phyloP scores from a whole-genome alignment of 2,797 vertebrate genomes.

The Pipistrellus pipistrellus region DNA sequence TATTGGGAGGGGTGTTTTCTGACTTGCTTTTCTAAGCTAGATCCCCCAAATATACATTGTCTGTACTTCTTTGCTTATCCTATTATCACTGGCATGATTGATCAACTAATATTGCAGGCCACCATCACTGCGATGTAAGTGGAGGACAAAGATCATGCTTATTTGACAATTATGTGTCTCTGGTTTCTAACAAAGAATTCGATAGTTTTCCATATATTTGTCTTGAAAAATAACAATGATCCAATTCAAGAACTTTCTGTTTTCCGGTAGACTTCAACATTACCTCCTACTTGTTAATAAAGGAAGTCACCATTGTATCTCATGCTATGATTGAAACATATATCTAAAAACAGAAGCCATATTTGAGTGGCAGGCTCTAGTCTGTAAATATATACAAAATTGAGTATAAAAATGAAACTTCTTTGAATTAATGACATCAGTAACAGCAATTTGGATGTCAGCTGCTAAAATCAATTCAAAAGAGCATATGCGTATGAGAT shows the following conservation, averaged over 20 bases:
- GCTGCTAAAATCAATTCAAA: neutral
- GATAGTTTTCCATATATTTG: neutral
- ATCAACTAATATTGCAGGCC: neutral
- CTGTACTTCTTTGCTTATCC: neutral
- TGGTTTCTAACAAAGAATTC: neutral
- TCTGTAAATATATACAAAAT: neutral
- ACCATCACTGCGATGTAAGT: neutral
- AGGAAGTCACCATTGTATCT: neutral
- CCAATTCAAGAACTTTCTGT: neutral
- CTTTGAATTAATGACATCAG: neutral
- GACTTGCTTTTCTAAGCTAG: neutral
- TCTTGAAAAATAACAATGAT: neutral
- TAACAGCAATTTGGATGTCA: constrained; percentile 15
- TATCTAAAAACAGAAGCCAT: neutral
- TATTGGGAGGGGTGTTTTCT: neutral
- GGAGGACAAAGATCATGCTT: neutral
- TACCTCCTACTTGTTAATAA: neutral
- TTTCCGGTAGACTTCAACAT: neutral
- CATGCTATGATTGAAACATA: neutral
- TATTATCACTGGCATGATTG: neutral
- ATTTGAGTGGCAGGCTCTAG: neutral
- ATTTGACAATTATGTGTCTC: neutral
- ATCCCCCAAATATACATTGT: neutral
- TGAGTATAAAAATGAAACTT: neutral
- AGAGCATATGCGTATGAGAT: neutral